Evolutionary conservation across 2,888 invertebrate genomes (phyloP).

Genomic region (Dasysyrphus tricinctus): DNA sequence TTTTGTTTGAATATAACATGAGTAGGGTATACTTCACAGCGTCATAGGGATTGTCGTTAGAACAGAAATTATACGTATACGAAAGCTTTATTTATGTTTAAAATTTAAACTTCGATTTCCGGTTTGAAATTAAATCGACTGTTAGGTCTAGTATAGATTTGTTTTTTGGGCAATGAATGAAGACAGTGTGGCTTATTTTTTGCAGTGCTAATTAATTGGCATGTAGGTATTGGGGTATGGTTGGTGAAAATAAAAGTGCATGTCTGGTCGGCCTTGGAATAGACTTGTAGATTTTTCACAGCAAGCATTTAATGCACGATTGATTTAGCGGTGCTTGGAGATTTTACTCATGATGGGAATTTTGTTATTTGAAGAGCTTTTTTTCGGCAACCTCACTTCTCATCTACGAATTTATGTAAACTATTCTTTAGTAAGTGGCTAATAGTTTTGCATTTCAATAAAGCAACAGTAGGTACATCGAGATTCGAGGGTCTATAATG

Average conservation of each 20-base stretch:
- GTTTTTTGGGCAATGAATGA: slow-evolving; percentile 22
- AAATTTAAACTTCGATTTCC: slow-evolving; percentile 1
- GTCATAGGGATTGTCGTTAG: slow-evolving; percentile 8
- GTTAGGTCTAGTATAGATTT: neutral
- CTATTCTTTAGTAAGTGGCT: neutral
- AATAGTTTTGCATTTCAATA: neutral
- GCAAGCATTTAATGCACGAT: slow-evolving; percentile 42
- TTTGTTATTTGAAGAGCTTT: slow-evolving; percentile 1
- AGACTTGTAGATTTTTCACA: slow-evolving; percentile 26
- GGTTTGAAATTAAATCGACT: slow-evolving; percentile 24
- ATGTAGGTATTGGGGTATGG: neutral
- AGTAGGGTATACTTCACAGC: neutral
- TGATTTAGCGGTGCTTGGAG: slow-evolving; percentile 14
- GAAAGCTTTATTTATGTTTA: neutral
- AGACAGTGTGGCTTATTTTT: neutral
- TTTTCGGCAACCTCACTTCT: neutral
- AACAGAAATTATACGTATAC: slow-evolving; percentile 7
- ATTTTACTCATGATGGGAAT: slow-evolving; percentile 40
- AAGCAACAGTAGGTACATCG: no score
- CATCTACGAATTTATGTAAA: neutral
- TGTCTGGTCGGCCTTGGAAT: slow-evolving; percentile 54
- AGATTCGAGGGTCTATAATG: neutral
- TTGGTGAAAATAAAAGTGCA: slow-evolving; percentile 32
- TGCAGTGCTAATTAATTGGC: slow-evolving; percentile 49
- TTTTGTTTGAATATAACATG: slow-evolving; percentile 5